These are phyloP conservation scores for Piscicola geometra DNA, from an alignment of 2,888 invertebrate genomes.

Conservation along the genomic window DNA sequence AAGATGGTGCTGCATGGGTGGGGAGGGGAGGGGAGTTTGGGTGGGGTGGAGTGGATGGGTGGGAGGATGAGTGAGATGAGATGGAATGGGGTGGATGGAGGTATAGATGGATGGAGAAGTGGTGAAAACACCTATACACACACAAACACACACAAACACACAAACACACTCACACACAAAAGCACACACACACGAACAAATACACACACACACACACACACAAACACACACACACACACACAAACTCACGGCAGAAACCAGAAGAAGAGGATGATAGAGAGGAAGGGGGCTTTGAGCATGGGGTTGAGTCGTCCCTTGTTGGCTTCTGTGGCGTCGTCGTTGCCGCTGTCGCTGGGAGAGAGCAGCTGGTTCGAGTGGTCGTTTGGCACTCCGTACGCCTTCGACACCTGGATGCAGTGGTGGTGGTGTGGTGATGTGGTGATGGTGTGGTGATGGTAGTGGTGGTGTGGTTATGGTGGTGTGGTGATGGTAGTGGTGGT, in stretches of 20 bases:
- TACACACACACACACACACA: no score
- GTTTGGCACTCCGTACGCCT: neutral
- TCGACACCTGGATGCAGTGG: neutral
- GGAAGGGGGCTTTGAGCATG: conserved; percentile 36
- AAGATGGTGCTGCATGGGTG: conserved; percentile 40
- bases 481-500: neutral
- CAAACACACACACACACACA: no score
- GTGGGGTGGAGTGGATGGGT: no score
- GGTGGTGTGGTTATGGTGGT: neutral
- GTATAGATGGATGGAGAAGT: no score
- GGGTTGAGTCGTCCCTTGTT: conserved; percentile 33
- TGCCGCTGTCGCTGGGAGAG: neutral
- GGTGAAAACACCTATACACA: no score
- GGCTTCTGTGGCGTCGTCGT: neutral
- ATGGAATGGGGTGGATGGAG: no score
- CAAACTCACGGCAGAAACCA: conserved; percentile 41
- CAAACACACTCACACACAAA: no score
- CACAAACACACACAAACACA: no score
- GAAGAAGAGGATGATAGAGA: conserved; percentile 38
- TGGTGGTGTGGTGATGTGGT: conserved; percentile 3
- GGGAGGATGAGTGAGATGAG: no score
- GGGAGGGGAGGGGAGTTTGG: no score
- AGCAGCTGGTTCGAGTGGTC: conserved; percentile 1
- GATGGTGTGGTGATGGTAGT: neutral
- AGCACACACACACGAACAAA: no score